phyloP scores from a whole-genome alignment of 2,888 invertebrate genomes.

The Yponomeuta malinellus region DNA sequence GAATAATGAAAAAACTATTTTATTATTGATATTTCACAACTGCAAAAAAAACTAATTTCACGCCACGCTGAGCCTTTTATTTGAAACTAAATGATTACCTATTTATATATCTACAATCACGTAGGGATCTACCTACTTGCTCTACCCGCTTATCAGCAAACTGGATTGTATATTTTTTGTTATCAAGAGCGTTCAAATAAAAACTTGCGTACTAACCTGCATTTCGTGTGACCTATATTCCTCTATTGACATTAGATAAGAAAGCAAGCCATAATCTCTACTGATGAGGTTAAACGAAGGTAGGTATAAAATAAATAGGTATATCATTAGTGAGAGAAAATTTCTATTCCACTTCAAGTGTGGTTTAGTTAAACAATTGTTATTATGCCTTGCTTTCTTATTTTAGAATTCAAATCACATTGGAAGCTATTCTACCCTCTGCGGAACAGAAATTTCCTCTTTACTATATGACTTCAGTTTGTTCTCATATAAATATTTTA shows the following conservation, averaged over 20 bases:
- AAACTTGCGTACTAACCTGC: slow-evolving; percentile 52
- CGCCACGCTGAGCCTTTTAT: too few species aligned
- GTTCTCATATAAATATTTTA: slow-evolving; percentile 4
- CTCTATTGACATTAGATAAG: slow-evolving; percentile 61
- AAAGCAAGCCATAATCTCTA: slow-evolving; percentile 66
- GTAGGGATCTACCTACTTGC: too few species aligned
- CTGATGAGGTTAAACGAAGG: slow-evolving; percentile 26
- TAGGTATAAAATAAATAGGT: slow-evolving; percentile 32
- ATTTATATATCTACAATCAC: too few species aligned
- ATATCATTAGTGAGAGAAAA: slow-evolving; percentile 67
- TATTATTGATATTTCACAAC: too few species aligned
- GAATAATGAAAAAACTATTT: too few species aligned
- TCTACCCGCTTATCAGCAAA: neutral
- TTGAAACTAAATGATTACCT: too few species aligned
- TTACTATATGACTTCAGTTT: slow-evolving; percentile 2
- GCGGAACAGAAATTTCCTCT: slow-evolving; percentile 74
- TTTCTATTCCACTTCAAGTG: slow-evolving; percentile 65
- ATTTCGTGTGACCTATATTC: slow-evolving; percentile 46
- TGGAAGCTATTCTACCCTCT: slow-evolving; percentile 58
- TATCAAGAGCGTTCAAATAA: slow-evolving; percentile 44
- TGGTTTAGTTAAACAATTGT: slow-evolving; percentile 24
- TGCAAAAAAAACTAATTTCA: too few species aligned
- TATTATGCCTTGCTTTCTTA: slow-evolving; percentile 68
- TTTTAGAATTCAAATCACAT: slow-evolving; percentile 29
- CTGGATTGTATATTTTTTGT: neutral